Evolutionary conservation across 1,140 invertebrate genomes (phyloP).

Genomic region (Geopemphigus sp.): DNA sequence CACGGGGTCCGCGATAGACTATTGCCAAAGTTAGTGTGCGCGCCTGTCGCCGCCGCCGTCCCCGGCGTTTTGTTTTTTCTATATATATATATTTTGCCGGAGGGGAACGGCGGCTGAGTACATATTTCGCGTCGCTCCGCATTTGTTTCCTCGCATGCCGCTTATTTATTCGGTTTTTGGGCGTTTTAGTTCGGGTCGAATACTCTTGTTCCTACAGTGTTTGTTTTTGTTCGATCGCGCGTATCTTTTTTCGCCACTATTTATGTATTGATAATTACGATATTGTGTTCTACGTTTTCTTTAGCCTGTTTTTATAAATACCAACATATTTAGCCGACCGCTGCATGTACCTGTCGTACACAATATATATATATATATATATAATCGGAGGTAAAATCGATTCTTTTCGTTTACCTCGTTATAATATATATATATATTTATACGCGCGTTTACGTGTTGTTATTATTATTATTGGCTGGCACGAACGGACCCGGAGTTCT

Average conservation of each 20-base stretch:
- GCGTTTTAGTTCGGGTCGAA: not conserved
- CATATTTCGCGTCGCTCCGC: not conserved
- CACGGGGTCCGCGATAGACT: constrained; percentile 63
- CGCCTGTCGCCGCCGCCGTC: not conserved
- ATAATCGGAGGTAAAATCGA: constrained; percentile 18
- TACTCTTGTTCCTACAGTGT: not conserved
- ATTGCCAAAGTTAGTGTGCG: constrained; percentile 74
- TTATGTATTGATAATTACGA: no score
- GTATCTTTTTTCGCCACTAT: no score
- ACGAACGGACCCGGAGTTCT: not conserved
- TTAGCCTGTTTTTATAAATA: no score
- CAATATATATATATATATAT: not conserved
- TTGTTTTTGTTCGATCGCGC: no score
- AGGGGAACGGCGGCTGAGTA: no score
- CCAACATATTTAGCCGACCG: not conserved
- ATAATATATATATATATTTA: no score
- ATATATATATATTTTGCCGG: no score
- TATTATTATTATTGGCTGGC: constrained; percentile 3
- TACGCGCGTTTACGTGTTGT: no score
- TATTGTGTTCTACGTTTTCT: not conserved
- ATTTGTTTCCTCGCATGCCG: not conserved
- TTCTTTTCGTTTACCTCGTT: constrained; percentile 25
- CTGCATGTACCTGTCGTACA: not conserved
- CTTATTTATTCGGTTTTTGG: not conserved
- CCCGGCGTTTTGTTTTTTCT: no score